Base-by-base conservation (phyloP, 2,797 vertebrate genomes). In the Perodicticus potto region DNA sequence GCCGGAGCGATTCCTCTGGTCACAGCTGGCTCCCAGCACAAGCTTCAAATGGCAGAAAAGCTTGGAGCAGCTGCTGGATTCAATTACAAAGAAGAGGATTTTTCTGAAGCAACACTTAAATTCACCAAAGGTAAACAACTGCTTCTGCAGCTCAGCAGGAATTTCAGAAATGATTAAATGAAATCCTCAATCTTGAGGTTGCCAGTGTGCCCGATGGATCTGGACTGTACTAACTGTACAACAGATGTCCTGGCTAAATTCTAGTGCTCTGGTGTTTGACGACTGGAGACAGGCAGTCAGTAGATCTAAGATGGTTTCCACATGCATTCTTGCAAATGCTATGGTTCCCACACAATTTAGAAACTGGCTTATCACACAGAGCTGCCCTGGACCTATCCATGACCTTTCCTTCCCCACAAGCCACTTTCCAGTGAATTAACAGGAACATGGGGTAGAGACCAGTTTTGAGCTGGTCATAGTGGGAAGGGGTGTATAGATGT, bases 61-160 rank as follows among this genome's bases (percentile, higher is more conserved):
- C 98, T 99, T 0, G 99, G 99, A n/a, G 99, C 99, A 49, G 99
- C 98, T 22, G 98, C 96, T 2, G 99, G 98, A 16, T 99, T 99
- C 93, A 99, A 99, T 98, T 99, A 99, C 97, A 99, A 97, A 97
- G 98, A 97, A 37, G 98, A 98, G 80, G 98, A 98, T 95, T 99
- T 99, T 80, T 98, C 97, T 11, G 97, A 98, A 96, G 98, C 98
- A 94, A 98, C 99, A 19, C 93, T 98, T 32, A 98, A 98, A 8
- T 99, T 99, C 92, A 99, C 99, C 65, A 98, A 98, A 98, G 99
- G 99, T 99, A 97, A 98, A 96, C 86, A 87, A 40, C 34, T 92
- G 53, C 32, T 84, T 96, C 32, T 92, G 59, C n/a, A 43, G 40
- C 81, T 70, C 63, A 72, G 73, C 25, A 90, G 78, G 77, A 49